Conservation (phyloP, 2,113 vertebrate species). For the Xenopus borealis region DNA sequence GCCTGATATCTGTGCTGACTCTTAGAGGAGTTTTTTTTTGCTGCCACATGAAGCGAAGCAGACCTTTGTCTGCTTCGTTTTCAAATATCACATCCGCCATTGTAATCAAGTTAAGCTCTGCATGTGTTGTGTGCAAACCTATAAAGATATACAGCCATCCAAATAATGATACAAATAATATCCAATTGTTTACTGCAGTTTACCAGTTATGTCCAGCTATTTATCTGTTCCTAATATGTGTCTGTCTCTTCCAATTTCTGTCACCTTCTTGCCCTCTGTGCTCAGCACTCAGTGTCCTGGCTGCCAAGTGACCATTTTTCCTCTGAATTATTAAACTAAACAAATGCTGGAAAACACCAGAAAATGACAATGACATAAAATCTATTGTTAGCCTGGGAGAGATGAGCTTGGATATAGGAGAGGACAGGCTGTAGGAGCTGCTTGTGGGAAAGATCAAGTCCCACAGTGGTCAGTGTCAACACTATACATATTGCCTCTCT, state of each 20-base stretch:
- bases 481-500: not conserved
- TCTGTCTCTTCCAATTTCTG: not conserved
- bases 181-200: not conserved
- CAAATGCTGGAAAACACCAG: constrained; percentile 9
- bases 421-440: not conserved
- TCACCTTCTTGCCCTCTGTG: not conserved
- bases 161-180: not conserved
- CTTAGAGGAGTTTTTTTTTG: not conserved
- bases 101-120: not conserved
- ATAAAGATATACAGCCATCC: not conserved
- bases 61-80: not conserved
- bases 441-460: not conserved
- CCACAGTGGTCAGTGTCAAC: constrained; percentile 1
- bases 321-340: constrained; percentile 17
- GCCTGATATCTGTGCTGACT: constrained; percentile 9
- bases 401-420: not conserved
- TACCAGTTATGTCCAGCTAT: not conserved
- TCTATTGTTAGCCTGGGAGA: constrained; percentile 12
- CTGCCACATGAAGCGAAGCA: not conserved
- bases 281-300: not conserved
- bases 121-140: not conserved
- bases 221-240: not conserved
- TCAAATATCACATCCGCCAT: not conserved
- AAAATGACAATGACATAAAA: constrained; percentile 12
- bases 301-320: constrained; percentile 18